phyloP scores from a whole-genome alignment of 2,113 vertebrate species.

The Shinisaurus crocodilurus region DNA sequence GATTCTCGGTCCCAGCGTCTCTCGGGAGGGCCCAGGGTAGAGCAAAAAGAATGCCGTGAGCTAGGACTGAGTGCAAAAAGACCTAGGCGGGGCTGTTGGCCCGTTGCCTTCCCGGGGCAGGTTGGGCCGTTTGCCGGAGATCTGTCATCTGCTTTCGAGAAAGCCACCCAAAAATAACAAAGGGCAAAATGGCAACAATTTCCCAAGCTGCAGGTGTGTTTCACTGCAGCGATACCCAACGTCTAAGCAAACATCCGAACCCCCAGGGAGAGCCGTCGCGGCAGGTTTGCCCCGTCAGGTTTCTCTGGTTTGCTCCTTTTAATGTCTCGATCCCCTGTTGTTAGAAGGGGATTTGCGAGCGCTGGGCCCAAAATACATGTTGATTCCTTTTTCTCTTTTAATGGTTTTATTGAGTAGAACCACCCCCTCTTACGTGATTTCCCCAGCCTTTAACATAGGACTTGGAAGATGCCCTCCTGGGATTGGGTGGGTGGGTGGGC shows the following conservation, averaged over 20 bases:
- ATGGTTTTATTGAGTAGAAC: too few species aligned
- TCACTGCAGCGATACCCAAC: fast-evolving
- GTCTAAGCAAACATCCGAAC: constrained; percentile 37
- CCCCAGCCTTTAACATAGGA: too few species aligned
- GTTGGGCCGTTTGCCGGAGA: fast-evolving
- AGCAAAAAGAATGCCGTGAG: neutral
- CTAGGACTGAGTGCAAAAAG: neutral
- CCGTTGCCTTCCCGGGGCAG: neutral
- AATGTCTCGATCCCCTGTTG: neutral
- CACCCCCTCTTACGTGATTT: too few species aligned
- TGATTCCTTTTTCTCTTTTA: too few species aligned
- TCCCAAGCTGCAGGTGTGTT: neutral
- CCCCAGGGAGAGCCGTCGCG: neutral
- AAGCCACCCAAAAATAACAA: constrained; percentile 38
- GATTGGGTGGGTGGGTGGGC: too few species aligned
- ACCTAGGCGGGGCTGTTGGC: neutral
- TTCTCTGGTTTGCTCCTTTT: neutral
- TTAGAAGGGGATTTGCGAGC: neutral
- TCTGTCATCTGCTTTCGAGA: neutral
- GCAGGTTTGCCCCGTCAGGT: neutral
- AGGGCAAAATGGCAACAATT: neutral
- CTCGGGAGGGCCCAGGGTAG: neutral
- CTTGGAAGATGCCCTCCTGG: too few species aligned
- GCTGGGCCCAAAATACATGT: too few species aligned
- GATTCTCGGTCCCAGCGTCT: neutral